These are phyloP conservation scores for Monochamus saltuarius DNA, from an alignment of 1,140 invertebrate species.

Conservation along the genomic window DNA sequence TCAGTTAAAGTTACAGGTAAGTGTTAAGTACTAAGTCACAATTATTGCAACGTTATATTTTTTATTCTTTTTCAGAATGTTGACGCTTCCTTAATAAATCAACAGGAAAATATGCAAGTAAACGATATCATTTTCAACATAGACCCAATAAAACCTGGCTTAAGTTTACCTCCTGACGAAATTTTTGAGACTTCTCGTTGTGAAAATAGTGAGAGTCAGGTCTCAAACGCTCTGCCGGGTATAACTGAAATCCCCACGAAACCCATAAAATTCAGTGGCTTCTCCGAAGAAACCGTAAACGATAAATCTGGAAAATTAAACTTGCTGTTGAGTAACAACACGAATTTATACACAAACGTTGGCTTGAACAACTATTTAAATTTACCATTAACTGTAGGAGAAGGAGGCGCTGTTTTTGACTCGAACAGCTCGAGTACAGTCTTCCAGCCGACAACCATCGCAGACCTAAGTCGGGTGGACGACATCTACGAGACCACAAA, in stretches of 20 bases:
- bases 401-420: conserved; percentile 7
- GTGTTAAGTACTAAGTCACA: not conserved
- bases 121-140: conserved; percentile 15
- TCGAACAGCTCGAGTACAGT: not conserved
- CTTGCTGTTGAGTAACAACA: not conserved
- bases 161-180: no score
- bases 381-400: not conserved
- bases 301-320: no score
- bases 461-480: conserved; percentile 2
- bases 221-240: no score
- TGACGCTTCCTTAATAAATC: conserved; percentile 14
- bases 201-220: no score
- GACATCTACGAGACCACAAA: conserved; percentile 8
- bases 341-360: not conserved
- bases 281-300: no score
- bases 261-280: no score
- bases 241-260: no score
- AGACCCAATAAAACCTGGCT: not conserved
- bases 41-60: not conserved
- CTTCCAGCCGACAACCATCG: not conserved
- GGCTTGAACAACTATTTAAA: not conserved
- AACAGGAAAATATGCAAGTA: conserved; percentile 26
- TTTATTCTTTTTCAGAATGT: conserved; percentile 20
- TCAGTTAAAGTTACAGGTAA: conserved; percentile 11
- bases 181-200: no score